Evolutionary conservation across 2,113 vertebrate species (phyloP).

Genomic region (Propithecus coquereli): DNA sequence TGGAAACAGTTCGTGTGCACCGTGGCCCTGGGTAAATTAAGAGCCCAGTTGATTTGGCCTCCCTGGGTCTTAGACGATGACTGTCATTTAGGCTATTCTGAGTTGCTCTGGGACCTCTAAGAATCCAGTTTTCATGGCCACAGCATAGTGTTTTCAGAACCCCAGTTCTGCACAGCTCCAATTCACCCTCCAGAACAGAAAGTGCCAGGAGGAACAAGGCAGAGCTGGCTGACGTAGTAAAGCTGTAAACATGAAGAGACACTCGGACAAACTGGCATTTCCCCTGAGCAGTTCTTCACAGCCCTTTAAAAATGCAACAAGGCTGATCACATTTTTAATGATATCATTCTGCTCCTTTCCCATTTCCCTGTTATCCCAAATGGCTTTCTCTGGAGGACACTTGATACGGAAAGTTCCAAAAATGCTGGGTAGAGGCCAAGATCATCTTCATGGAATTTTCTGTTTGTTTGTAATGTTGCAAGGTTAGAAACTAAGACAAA

Average conservation of each 20-base stretch:
- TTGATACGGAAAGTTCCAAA: background rate
- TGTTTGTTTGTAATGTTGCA: constrained; percentile 26
- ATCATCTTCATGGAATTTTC: constrained; percentile 31
- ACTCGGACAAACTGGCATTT: background rate
- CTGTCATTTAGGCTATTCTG: background rate
- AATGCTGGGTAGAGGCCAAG: background rate
- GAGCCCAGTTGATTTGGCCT: background rate
- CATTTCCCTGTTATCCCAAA: background rate
- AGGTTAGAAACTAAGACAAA: constrained; percentile 10
- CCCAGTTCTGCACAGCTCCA: background rate
- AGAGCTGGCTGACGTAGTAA: background rate
- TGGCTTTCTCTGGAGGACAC: background rate
- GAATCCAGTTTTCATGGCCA: background rate
- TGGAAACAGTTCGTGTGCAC: background rate
- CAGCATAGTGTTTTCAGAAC: background rate
- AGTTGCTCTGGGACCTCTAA: background rate
- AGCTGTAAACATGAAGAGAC: background rate
- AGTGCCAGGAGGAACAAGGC: background rate
- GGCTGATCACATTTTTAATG: background rate
- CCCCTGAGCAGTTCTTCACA: background rate
- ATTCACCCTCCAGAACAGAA: background rate
- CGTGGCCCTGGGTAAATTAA: background rate
- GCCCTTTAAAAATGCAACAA: background rate
- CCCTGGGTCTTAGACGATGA: background rate
- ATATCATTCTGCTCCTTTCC: background rate